Conservation (phyloP, 2,113 vertebrate species). For the Dromaius novaehollandiae region DNA sequence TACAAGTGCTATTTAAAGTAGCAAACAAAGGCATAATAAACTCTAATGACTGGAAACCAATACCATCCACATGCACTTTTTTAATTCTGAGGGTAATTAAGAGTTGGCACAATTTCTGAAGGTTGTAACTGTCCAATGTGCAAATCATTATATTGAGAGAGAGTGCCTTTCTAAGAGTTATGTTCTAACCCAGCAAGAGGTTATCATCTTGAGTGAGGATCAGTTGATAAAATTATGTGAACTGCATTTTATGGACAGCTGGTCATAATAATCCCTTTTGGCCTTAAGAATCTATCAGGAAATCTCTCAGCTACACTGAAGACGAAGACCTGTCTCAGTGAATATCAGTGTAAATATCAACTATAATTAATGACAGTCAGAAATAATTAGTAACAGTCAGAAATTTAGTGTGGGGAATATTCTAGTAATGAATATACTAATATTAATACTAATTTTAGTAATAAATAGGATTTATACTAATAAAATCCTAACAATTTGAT, state of each 20-base stretch:
- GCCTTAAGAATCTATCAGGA: not conserved
- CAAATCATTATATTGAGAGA: not conserved
- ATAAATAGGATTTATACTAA: too few relatives aligned
- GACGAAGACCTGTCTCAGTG: not conserved
- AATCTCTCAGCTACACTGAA: not conserved
- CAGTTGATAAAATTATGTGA: fast-evolving
- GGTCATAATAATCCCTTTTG: not conserved
- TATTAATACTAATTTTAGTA: too few relatives aligned
- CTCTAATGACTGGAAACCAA: not conserved
- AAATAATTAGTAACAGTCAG: not conserved
- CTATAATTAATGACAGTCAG: not conserved
- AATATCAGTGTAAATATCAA: not conserved
- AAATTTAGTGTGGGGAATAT: not conserved
- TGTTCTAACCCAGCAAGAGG: not conserved
- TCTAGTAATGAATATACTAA: not conserved
- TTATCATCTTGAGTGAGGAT: not conserved
- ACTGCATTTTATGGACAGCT: not conserved
- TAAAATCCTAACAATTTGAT: not conserved
- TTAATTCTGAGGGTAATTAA: not conserved
- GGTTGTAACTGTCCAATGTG: not conserved
- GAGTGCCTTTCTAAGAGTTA: not conserved
- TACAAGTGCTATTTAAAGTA: not conserved
- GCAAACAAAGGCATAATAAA: not conserved
- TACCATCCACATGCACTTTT: not conserved
- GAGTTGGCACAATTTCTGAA: not conserved